Evolutionary conservation across 1,140 invertebrate genomes (phyloP), one percentile per base, ranked within the genome.

Genomic region (Popillia japonica): DNA sequence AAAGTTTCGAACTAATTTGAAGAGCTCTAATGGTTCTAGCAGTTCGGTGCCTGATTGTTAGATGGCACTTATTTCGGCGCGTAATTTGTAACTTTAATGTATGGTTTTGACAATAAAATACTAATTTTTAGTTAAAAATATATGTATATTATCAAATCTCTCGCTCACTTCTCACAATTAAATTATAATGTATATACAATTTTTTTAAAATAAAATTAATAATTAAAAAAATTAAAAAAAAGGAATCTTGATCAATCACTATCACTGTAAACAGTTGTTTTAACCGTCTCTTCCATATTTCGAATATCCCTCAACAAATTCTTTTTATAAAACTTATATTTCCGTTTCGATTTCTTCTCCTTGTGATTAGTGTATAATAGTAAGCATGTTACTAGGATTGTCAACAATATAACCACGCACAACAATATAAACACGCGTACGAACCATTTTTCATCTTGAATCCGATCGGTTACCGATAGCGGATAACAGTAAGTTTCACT

Each of bases 401-500:
- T 77, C 23, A 80, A 34, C 10, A 77, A 34, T 34, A 81, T 42
- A 48, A 83, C 77, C 23, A 85, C 79, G 41, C 76, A 77, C 73
- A 86, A 80, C 0, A 85, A 44, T 14, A 87, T 44, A 78, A 83
- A 81, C 8, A 83, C 77, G 55, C 83, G 80, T 34, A 82, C 82
- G 75, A 83, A 84, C 86, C 85, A 87, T 48, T 83, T 84, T 73
- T 84, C 80, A 42, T 82, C 82, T 8, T 84, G 10, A 9, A 87
- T 82, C 68, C 83, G 80, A 10, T 80, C 80, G 2, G 84, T 77
- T 74, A 87, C 72, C 34, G 81, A 82, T 20, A 76, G 68, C 7
- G 87, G 86, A 82, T 88, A 88, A 79, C 87, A 88, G 78, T 87
- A 87, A 27, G 55, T 80, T 80, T 87, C 85, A 17, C 41, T 79